Evolutionary conservation across 2,113 vertebrate species (phyloP), one percentile per base, ranked within the genome.

Genomic region (Myxocyprinus asiaticus): DNA sequence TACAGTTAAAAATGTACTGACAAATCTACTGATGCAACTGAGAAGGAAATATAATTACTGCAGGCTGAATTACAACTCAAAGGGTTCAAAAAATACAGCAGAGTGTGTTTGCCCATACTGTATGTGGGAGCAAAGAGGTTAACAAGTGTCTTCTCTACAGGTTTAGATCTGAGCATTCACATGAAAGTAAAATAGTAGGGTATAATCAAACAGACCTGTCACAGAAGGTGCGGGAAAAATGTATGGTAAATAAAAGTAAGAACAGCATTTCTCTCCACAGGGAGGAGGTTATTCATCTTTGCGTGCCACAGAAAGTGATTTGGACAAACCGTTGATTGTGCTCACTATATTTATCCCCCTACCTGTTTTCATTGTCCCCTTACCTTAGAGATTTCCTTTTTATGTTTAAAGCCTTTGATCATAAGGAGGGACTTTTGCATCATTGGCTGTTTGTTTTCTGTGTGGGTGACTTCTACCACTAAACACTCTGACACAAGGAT

Each of bases 141-240:
- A 82, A 87, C 58, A 84, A 69, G 47, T 65, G 73, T 65, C 45
- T 47, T 76, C 53, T 51, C 22, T 65, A 48, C 56, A 9, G 48
- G 61, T 44, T 78, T 44, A 45, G 56, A 80, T 80, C 65, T 64
- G 51, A 75, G 63, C 15, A 3, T 59, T 81, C 76, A 87, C 72
- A 68, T 71, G 55, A 77, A 81, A 61, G 22, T 51, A 33, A 48
- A 65, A 75, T 65, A 74, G 51, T 42, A 67, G 53, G 82, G 80
- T 42, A 58, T 33, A 47, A 61, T 73, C 59, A 68, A 50, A 79
- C 78, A 86, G 74, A 81, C 12, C 42, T 76, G 77, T 87, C 81
- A 87, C 76, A 42, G 65, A 69, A 85, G 78, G 67, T 12, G 71
- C 66, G 11, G 81, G 43, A 72, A 22, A 65, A 59, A 76, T 22